A percentile compares a stretch with the other conserved stretches of the same genome.
These are phyloP conservation scores for Ligdia adustata DNA, from an alignment of 2,888 invertebrate species.

Conservation along the genomic window DNA sequence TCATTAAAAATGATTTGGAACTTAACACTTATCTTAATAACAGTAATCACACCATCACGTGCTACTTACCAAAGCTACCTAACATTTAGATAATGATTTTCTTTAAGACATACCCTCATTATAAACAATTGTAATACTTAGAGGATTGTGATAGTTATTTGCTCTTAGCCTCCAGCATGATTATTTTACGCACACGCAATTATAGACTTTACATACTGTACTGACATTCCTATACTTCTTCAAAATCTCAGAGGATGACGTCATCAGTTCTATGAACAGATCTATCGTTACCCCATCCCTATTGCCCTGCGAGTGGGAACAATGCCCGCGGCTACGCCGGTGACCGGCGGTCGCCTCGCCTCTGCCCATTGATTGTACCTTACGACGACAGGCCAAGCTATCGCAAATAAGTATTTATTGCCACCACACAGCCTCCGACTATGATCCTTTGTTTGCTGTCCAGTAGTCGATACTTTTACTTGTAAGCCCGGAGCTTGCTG, in stretches of 20 bases:
- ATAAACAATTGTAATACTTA: too few species aligned
- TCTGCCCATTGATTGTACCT: conserved; percentile 77
- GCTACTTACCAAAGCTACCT: background rate
- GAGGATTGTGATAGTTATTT: too few species aligned
- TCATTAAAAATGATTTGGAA: background rate
- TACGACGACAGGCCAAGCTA: conserved; percentile 78
- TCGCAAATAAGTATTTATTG: conserved; percentile 80
- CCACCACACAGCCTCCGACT: conserved; percentile 59
- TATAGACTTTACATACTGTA: too few species aligned
- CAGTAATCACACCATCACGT: background rate
- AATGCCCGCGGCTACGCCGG: conserved; percentile 60
- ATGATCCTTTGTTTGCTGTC: conserved; percentile 39
- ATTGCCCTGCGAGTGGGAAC: conserved; percentile 57
- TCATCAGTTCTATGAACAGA: too few species aligned
- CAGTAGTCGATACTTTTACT: conserved; percentile 23
- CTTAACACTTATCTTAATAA: background rate
- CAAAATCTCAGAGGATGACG: too few species aligned
- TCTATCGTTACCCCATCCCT: too few species aligned
- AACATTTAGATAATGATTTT: background rate
- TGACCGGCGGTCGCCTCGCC: conserved; percentile 57
- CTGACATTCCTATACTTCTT: too few species aligned
- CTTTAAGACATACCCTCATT: background rate
- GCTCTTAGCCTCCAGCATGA: too few species aligned
- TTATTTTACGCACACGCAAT: too few species aligned
- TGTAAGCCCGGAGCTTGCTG: conserved; percentile 6